phyloP scores from a whole-genome alignment of 92 coral and sea anemone species.

The Heteractis magnifica region DNA sequence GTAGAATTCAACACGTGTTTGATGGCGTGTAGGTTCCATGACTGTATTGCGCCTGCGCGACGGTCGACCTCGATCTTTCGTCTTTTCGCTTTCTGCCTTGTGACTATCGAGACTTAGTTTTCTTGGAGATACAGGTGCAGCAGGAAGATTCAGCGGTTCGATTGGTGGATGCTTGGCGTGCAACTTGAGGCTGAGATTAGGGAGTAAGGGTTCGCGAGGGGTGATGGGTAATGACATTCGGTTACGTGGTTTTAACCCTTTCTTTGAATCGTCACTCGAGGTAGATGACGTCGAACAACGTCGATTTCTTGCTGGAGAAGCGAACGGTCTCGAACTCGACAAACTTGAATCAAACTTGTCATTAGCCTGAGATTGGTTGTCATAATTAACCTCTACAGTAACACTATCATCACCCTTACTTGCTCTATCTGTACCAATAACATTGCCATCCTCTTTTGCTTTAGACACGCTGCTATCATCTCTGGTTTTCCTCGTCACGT shows the following conservation, averaged over 20 bases:
- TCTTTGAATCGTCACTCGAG: constrained; percentile 40
- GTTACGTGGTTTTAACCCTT: neutral
- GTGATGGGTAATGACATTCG: constrained; percentile 25
- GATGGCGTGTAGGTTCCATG: constrained; percentile 13
- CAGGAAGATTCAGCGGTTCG: constrained; percentile 36
- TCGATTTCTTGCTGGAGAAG: constrained; percentile 19
- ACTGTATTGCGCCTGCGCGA: constrained; percentile 28
- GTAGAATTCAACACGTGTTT: neutral
- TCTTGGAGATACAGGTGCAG: constrained; percentile 21
- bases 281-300: constrained; percentile 34
- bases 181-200: constrained; percentile 38
- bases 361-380: neutral
- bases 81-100: constrained; percentile 1
- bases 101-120: constrained; percentile 22
- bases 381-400: neutral
- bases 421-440: neutral
- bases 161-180: constrained; percentile 39
- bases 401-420: neutral
- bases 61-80: neutral
- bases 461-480: neutral
- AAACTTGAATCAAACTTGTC: neutral
- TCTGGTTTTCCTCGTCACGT: neutral
- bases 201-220: constrained; percentile 40
- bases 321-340: constrained; percentile 18
- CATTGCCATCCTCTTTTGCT: neutral